These are phyloP conservation scores for Phainopepla nitens DNA, from an alignment of 2,113 vertebrate genomes.

Conservation along the genomic window DNA sequence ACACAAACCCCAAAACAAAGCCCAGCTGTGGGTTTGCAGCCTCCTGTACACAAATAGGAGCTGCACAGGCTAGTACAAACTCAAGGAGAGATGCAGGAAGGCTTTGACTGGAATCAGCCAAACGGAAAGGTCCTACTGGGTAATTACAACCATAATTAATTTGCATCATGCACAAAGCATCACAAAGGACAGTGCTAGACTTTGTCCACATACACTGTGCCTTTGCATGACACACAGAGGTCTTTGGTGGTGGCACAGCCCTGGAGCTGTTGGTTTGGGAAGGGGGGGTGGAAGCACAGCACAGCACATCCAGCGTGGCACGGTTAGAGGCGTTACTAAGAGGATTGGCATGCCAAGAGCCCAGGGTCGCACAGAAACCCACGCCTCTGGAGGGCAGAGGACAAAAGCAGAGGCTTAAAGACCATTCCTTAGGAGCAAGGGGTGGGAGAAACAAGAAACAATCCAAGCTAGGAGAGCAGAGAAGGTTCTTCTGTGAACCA, in stretches of 20 bases:
- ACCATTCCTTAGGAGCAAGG: background rate
- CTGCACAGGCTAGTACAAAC: background rate
- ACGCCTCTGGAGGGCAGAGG: background rate
- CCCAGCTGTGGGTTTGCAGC: background rate
- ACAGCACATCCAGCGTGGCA: background rate
- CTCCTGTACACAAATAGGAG: background rate
- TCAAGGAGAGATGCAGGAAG: background rate
- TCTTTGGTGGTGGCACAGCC: background rate
- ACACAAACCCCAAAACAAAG: constrained; percentile 19
- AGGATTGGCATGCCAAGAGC: background rate
- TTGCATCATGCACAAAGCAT: constrained; percentile 3
- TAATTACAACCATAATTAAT: constrained; percentile 6
- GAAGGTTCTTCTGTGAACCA: background rate
- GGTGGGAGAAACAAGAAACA: background rate
- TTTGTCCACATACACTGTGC: background rate
- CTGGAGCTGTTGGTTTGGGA: background rate
- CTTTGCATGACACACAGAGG: background rate
- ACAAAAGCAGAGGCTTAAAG: constrained; percentile 13
- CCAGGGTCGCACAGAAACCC: background rate
- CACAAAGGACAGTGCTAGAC: background rate
- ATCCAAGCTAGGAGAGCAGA: background rate
- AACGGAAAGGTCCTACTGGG: background rate
- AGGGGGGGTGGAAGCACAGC: background rate
- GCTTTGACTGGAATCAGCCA: background rate
- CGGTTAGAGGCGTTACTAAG: background rate